Base-by-base conservation (phyloP, 2,888 invertebrate genomes). In the Ectemnius cavifrons region DNA sequence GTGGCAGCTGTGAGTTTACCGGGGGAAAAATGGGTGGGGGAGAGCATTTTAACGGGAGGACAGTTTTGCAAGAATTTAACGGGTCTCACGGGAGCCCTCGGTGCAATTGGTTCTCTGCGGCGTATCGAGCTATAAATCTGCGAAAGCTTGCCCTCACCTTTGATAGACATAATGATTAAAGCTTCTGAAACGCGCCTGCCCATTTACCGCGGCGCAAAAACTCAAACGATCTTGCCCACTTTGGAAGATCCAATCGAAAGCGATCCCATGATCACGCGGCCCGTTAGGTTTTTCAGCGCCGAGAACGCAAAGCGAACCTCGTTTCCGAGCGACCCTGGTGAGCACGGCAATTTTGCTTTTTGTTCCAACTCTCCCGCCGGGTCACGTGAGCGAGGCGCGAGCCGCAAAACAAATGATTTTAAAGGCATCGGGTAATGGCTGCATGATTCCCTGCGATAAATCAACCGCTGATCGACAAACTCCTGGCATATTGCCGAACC, bases 281-380 rank as follows among this genome's bases (percentile, higher is more conserved):
- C 76, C 37, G 71, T 76, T 67, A 71, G 58, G 74, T 76, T 77
- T 82, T 82, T 83, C 68, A 49, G 14, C 46, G 28, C 46, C 67
- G 8, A 11, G 58, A 60, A 63, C 68, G 56, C 71, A 57, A 71
- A 72, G 68, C 76, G 80, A 77, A 75, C 66, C 77, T 82, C 78
- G 72, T 78, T 77, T 77, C 37, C 82, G 73, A 72, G 68, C 74
- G 81, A 75, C 81, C 83, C 73, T 75, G 66, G 83, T 82, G 81
- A 79, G 79, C 74, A 76, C 73, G 71, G 78, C 75, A 84, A 82
- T 84, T 84, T 82, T 64, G 62, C 81, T 83, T 83, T 83, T 82
- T 82, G 62, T 57, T 46, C 3, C 49, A 52, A 20, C 49, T 59
- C 66, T 64, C 60, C 28, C 46, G 37, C 37, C 37, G 37, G 37